Evolutionary conservation across 2,888 invertebrate genomes (phyloP).

Genomic region (Drosophila emarginata): DNA sequence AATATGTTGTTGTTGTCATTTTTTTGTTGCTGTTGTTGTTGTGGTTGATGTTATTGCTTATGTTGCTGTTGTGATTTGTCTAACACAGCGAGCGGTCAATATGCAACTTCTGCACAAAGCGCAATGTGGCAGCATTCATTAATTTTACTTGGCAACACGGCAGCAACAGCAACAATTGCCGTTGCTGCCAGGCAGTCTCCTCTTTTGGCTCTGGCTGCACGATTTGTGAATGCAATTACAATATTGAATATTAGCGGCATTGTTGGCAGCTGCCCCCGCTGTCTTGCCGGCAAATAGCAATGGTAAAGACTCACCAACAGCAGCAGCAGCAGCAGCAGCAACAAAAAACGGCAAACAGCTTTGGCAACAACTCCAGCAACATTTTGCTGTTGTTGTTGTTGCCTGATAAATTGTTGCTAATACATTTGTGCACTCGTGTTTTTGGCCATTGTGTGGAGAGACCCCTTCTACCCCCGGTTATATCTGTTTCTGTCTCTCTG

Average conservation of each 20-base stretch:
- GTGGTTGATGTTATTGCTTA: conserved; percentile 36
- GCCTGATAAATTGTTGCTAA: conserved; percentile 72
- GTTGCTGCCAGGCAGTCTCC: conserved; percentile 55
- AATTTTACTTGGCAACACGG: conserved; percentile 61
- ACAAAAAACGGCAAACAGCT: conserved; percentile 31
- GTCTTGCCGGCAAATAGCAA: conserved; percentile 48
- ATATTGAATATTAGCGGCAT: conserved; percentile 78
- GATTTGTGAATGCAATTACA: conserved; percentile 78
- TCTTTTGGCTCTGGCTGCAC: conserved; percentile 42
- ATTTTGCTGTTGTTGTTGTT: conserved; percentile 37
- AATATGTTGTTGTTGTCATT: conserved; percentile 32
- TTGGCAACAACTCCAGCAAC: conserved; percentile 38
- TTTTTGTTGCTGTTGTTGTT: conserved; percentile 36
- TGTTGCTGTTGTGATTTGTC: conserved; percentile 78
- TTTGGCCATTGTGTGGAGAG: conserved; percentile 46
- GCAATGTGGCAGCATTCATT: conserved; percentile 76
- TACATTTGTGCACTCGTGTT: conserved; percentile 68
- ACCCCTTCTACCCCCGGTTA: neutral
- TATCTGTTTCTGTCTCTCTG: conserved; percentile 5
- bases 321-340: neutral
- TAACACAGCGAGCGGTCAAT: conserved; percentile 77
- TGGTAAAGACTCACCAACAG: conserved; percentile 20
- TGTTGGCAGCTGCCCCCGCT: conserved; percentile 70
- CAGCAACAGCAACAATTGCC: conserved; percentile 39
- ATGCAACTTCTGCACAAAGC: conserved; percentile 64